These are phyloP conservation scores for Halocaridina rubra DNA, from an alignment of 2,888 invertebrate species.

Conservation along the genomic window DNA sequence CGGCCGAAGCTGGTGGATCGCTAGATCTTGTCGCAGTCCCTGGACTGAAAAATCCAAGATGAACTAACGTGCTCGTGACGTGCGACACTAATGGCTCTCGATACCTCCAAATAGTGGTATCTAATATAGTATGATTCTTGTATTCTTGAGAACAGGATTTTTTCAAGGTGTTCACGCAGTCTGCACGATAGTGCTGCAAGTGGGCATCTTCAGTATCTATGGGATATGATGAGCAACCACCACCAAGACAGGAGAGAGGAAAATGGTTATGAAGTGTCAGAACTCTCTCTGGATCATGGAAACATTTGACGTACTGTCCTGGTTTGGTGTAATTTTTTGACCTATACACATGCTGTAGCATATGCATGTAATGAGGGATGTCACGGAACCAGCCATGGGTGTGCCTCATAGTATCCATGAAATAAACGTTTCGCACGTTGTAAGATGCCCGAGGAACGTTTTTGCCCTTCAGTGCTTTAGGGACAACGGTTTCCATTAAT, in stretches of 20 bases:
- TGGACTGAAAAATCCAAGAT: constrained; percentile 75
- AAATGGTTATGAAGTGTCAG: constrained; percentile 92
- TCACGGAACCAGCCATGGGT: constrained; percentile 82
- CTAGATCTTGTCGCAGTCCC: constrained; percentile 22
- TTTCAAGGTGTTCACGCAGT: constrained; percentile 88
- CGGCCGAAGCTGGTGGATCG: constrained; percentile 51
- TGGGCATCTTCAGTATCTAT: constrained; percentile 86
- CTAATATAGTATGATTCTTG: constrained; percentile 83
- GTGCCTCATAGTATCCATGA: constrained; percentile 86
- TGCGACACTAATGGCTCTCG: constrained; percentile 80
- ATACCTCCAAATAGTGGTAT: constrained; percentile 89
- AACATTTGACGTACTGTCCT: constrained; percentile 92
- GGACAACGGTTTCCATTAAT: constrained; percentile 79
- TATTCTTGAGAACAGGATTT: constrained; percentile 83
- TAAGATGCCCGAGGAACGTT: constrained; percentile 80
- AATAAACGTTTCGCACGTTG: constrained; percentile 92
- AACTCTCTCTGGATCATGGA: constrained; percentile 90
- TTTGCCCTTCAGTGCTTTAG: constrained; percentile 77
- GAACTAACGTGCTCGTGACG: constrained; percentile 78
- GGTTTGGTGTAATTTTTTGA: constrained; percentile 92
- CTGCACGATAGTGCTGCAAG: constrained; percentile 92
- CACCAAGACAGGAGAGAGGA: constrained; percentile 85
- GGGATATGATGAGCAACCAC: constrained; percentile 83
- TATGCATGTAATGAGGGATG: constrained; percentile 89
- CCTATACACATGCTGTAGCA: constrained; percentile 74